phyloP scores from a whole-genome alignment of 2,113 vertebrate genomes.

The Boulengeromyrus knoepffleri region DNA sequence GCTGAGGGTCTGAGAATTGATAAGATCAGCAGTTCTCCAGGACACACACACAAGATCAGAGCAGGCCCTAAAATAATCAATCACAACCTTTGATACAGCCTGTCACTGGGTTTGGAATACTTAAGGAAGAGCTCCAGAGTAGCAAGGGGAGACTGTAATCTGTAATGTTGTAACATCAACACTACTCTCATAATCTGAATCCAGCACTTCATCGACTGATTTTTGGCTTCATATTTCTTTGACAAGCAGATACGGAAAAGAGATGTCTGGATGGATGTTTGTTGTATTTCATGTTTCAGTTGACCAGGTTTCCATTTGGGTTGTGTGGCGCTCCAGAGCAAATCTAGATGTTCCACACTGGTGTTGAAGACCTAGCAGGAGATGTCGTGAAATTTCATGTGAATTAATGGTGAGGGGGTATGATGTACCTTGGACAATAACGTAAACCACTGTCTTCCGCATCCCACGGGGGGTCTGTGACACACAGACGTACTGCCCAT shows the following conservation, averaged over 20 bases:
- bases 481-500: conserved; percentile 88
- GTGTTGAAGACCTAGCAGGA: neutral
- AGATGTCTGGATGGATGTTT: neutral
- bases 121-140: too few relatives aligned
- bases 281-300: neutral
- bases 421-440: conserved; percentile 87
- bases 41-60: too few relatives aligned
- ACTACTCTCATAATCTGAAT: neutral
- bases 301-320: neutral
- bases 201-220: neutral
- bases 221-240: neutral
- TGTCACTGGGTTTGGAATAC: too few relatives aligned
- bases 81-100: too few relatives aligned
- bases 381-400: neutral
- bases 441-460: conserved; percentile 80
- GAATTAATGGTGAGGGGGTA: neutral
- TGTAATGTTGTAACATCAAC: neutral
- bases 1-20: too few relatives aligned
- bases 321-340: neutral
- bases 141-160: too few relatives aligned
- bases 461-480: conserved; percentile 90
- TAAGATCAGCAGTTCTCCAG: too few relatives aligned
- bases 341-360: neutral
- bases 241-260: neutral
- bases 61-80: too few relatives aligned